Percentiles rank a stretch among this genome's conserved stretches.
Evolutionary conservation across 2,797 vertebrate genomes (phyloP).

Genomic region (Halcyon chelicuti): DNA sequence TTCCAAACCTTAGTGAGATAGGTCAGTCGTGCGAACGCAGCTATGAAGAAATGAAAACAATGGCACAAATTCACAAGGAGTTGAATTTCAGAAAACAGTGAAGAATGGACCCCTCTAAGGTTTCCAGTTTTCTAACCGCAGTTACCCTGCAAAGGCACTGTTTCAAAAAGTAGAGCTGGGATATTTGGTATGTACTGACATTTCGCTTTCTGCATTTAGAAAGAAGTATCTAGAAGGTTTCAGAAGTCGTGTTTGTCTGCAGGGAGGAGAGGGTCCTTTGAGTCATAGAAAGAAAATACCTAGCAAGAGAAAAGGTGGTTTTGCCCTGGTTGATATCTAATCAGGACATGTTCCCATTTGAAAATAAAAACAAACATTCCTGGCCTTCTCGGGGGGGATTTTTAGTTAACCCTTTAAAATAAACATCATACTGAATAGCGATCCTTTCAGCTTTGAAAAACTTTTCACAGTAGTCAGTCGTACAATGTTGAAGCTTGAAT

Average conservation of each 20-base stretch:
- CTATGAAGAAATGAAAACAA: constrained; percentile 57
- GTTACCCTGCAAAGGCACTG: not conserved
- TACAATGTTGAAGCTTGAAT: not conserved
- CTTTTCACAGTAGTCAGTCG: not conserved
- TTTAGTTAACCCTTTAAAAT: not conserved
- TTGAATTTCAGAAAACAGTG: constrained; percentile 19
- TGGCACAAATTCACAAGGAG: constrained; percentile 24
- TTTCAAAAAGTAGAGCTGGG: not conserved
- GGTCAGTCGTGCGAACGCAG: not conserved
- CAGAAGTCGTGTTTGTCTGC: not conserved
- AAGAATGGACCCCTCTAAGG: not conserved
- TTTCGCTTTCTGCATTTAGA: not conserved
- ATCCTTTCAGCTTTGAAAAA: not conserved
- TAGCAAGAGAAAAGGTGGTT: not conserved
- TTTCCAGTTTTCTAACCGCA: constrained; percentile 9
- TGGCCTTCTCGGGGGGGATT: fast-evolving
- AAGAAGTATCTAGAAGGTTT: not conserved
- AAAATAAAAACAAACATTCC: not conserved
- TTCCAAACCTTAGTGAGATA: constrained; percentile 13
- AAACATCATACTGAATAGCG: not conserved
- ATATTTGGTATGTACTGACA: not conserved
- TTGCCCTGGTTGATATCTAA: not conserved
- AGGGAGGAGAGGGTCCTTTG: not conserved
- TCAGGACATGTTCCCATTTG: not conserved
- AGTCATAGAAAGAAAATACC: not conserved